Percentiles rank a stretch among this genome's conserved stretches.
phyloP scores from a whole-genome alignment of 2,797 vertebrate genomes.

The Channallabes apus region DNA sequence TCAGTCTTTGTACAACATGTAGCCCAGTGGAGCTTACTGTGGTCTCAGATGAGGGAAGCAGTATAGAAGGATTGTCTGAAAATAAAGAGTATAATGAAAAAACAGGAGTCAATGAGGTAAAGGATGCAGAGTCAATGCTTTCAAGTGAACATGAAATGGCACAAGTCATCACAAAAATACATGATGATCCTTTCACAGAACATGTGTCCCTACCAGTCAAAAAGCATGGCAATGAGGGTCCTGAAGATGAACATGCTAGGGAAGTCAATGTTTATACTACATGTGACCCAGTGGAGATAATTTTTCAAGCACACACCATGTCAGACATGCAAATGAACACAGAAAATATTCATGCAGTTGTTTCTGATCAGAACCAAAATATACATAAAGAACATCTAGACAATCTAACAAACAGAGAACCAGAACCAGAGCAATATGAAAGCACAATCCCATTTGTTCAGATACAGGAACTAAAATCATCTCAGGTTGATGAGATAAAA shows the following conservation, averaged over 20 bases:
- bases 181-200: background rate
- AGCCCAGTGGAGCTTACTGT: background rate
- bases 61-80: background rate
- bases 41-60: background rate
- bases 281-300: conserved; percentile 10
- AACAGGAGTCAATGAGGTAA: background rate
- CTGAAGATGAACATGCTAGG: background rate
- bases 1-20: too few relatives aligned
- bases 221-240: background rate
- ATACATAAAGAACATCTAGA: background rate
- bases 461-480: too few relatives aligned
- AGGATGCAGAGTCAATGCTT: background rate
- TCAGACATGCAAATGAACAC: background rate
- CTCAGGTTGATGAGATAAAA: too few relatives aligned
- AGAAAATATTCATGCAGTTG: background rate
- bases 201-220: background rate
- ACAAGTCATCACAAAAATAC: too few relatives aligned
- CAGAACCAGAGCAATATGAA: too few relatives aligned
- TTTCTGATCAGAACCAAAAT: background rate
- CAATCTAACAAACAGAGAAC: too few relatives aligned
- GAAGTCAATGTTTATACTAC: conserved; percentile 9
- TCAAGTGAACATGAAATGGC: too few relatives aligned
- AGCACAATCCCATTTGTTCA: too few relatives aligned
- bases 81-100: background rate
- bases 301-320: background rate